phyloP scores from a whole-genome alignment of 2,797 vertebrate species.

The Xyrichtys novacula region DNA sequence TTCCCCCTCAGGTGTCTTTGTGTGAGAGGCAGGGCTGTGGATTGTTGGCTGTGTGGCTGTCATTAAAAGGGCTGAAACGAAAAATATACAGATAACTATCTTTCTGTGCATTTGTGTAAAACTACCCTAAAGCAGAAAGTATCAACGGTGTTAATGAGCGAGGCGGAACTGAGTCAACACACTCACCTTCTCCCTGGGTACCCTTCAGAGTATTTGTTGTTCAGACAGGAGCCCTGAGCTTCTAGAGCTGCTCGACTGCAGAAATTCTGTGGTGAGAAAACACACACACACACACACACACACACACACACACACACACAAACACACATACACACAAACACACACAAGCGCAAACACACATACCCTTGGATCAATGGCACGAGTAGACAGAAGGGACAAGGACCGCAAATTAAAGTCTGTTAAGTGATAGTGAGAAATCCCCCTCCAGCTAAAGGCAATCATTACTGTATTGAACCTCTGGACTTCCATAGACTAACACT shows the following conservation, averaged over 20 bases:
- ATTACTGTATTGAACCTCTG: slow-evolving; percentile 78
- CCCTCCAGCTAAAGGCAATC: slow-evolving; percentile 71
- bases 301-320: slow-evolving; percentile 39
- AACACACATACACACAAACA: slow-evolving; percentile 34
- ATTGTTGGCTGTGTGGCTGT: slow-evolving; percentile 49
- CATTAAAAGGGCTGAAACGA: slow-evolving; percentile 25
- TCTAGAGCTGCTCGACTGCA: slow-evolving; percentile 96
- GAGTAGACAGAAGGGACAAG: slow-evolving; percentile 68
- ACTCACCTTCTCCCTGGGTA: slow-evolving; percentile 95
- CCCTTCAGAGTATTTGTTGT: slow-evolving; percentile 98
- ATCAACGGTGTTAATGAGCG: slow-evolving; percentile 52
- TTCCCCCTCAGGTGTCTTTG: slow-evolving; percentile 40
- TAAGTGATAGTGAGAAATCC: slow-evolving; percentile 76
- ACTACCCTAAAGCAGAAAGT: slow-evolving; percentile 54
- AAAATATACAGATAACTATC: slow-evolving; percentile 21
- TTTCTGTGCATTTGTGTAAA: slow-evolving; percentile 6
- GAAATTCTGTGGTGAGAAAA: slow-evolving; percentile 89
- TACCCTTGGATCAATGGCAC: slow-evolving; percentile 64
- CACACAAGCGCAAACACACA: slow-evolving; percentile 47
- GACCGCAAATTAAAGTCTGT: slow-evolving; percentile 78
- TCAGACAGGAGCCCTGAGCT: slow-evolving; percentile 95
- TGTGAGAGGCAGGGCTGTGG: slow-evolving; percentile 32
- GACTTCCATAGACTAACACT: slow-evolving; percentile 74
- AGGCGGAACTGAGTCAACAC: slow-evolving; percentile 40
- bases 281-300: slow-evolving; percentile 26